Evolutionary conservation across 2,797 vertebrate genomes (phyloP), one percentile per base, ranked within the genome.

Genomic region (Argyrosomus regius): DNA sequence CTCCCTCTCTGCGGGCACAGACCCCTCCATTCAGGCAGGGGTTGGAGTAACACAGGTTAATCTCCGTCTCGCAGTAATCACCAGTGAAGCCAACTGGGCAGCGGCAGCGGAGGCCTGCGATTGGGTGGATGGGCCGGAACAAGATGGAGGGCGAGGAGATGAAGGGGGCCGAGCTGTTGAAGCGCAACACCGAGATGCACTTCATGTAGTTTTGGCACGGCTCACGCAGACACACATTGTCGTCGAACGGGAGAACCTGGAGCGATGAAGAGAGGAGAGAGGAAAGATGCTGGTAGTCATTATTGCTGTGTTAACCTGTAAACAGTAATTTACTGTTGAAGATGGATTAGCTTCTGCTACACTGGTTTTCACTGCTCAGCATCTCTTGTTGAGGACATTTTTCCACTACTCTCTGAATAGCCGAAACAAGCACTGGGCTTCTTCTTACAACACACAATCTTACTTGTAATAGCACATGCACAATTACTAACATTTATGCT

Each of bases 131-230:
- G 85, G 98, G 98, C 31, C 98, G 96, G 83, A 99, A 99, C 75
- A 99, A 94, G 63, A 97, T 98, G 89, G 98, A 98, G 9, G 95
- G 94, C 0, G 98, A 99, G 64, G 97, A 95, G 22, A 99, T 97
- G 94, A 99, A 99, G 57, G 98, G 98, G 6, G 98, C 97, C 0
- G 98, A 99, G 89, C 97, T 99, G 88, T 99, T 98, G 1, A 99
- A 99, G 87, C 97, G 97, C 76, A 99, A 96, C 81, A 99, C 98
- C 0, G 98, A 99, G 93, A 99, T 97, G 86, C 98, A 99, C 91
- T 99, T 99, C 98, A 99, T 99, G 95, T 99, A 99, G 95, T 99
- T 99, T 93, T 99, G 97, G 66, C 98, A 99, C 10, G 98, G 98
- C 90, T 99, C 98, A 0, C 98, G 96, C 85, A 99, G 94, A 84